These are phyloP conservation scores for Bovichtus variegatus DNA, from an alignment of 2,797 vertebrate genomes.

Conservation along the genomic window DNA sequence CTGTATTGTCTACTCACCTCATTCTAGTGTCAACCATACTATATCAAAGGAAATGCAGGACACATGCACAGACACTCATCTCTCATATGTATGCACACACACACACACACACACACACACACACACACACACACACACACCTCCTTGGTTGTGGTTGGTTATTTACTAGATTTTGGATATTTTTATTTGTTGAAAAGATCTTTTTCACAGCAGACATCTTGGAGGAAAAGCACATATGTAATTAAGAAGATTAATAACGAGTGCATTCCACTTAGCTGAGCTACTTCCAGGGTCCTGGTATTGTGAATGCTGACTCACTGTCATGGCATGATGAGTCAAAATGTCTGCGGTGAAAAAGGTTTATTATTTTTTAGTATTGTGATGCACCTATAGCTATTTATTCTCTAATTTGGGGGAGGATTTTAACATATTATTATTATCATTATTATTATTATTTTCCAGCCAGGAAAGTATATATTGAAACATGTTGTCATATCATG, in stretches of 20 bases:
- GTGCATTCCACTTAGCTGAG: neutral
- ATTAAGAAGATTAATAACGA: neutral
- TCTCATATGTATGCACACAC: slow-evolving; percentile 23
- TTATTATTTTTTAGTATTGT: neutral
- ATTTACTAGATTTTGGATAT: slow-evolving; percentile 4
- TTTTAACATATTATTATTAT: too few species aligned
- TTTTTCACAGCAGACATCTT: slow-evolving; percentile 2
- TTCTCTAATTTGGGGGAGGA: neutral
- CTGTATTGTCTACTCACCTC: neutral
- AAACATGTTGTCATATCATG: neutral
- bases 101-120: neutral
- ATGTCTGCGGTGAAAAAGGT: too few species aligned
- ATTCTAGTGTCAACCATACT: neutral
- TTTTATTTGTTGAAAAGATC: neutral
- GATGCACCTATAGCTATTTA: neutral
- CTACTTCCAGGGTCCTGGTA: neutral
- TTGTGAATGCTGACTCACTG: slow-evolving; percentile 13
- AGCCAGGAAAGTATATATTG: neutral
- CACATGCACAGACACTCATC: slow-evolving; percentile 10
- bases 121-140: neutral
- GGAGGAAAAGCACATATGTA: neutral
- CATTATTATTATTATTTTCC: neutral
- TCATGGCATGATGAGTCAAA: neutral
- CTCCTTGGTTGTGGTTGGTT: neutral
- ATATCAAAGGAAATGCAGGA: slow-evolving; percentile 11